Evolutionary conservation across 2,113 vertebrate genomes (phyloP).

Genomic region (Zapornia atra): DNA sequence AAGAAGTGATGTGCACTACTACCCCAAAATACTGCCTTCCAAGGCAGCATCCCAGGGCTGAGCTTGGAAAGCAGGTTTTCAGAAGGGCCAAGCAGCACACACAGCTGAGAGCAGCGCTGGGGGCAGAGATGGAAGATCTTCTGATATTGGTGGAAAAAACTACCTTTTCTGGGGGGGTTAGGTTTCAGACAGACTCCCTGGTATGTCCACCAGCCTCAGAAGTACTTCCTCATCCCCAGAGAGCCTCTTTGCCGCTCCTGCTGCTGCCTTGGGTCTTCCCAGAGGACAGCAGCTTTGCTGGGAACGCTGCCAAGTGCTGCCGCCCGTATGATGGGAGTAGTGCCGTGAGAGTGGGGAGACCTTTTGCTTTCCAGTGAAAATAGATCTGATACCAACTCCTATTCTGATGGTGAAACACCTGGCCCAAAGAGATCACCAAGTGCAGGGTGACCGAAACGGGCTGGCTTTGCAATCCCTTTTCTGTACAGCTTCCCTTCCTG

Average conservation of each 20-base stretch:
- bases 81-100: neutral
- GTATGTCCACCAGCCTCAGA: neutral
- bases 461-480: neutral
- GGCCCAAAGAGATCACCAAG: neutral
- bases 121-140: neutral
- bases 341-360: neutral
- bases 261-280: neutral
- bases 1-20: neutral
- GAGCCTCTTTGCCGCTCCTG: neutral
- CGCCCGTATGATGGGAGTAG: neutral
- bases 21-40: neutral
- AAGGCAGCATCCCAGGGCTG: neutral
- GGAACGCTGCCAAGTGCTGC: fast-evolving
- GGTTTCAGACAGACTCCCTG: neutral
- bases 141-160: neutral
- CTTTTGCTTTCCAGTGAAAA: neutral
- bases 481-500: neutral
- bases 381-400: neutral
- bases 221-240: neutral
- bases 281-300: neutral
- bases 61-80: neutral
- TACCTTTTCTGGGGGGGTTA: fast-evolving
- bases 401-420: neutral
- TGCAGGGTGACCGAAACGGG: neutral
- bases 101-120: fast-evolving